These are phyloP conservation scores for Aix galericulata DNA, from an alignment of 2,113 vertebrate genomes.

Conservation along the genomic window DNA sequence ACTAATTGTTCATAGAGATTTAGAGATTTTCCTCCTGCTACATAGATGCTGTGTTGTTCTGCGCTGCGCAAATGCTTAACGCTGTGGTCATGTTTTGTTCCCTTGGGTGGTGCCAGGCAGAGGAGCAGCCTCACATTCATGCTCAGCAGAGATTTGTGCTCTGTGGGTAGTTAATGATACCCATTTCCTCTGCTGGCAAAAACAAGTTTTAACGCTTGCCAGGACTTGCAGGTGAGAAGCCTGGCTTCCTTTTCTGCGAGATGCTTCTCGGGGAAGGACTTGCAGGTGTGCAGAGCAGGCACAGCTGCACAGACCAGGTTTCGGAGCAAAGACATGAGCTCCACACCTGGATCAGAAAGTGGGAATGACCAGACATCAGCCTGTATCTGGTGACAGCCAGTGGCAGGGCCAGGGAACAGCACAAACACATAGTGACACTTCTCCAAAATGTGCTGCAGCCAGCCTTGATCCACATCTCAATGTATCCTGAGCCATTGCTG, in stretches of 20 bases:
- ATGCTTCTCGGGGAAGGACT: neutral
- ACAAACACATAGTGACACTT: neutral
- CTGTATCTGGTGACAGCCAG: neutral
- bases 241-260: neutral
- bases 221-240: constrained; percentile 38
- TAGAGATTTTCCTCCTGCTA: neutral
- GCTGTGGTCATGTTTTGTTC: neutral
- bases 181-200: constrained; percentile 54
- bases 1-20: neutral
- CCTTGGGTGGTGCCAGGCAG: neutral
- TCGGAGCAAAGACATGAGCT: neutral
- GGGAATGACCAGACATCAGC: neutral
- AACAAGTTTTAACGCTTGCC: constrained; percentile 38
- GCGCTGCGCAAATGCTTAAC: neutral
- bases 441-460: neutral
- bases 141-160: neutral
- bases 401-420: neutral
- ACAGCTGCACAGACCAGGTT: neutral
- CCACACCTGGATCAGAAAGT: neutral
- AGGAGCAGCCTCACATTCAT: neutral
- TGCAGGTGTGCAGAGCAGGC: neutral
- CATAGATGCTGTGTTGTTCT: neutral
- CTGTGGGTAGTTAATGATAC: neutral
- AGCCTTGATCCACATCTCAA: neutral
- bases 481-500: neutral